Base-by-base conservation (phyloP, 2,888 invertebrate species). In the Odontomyia ornata region DNA sequence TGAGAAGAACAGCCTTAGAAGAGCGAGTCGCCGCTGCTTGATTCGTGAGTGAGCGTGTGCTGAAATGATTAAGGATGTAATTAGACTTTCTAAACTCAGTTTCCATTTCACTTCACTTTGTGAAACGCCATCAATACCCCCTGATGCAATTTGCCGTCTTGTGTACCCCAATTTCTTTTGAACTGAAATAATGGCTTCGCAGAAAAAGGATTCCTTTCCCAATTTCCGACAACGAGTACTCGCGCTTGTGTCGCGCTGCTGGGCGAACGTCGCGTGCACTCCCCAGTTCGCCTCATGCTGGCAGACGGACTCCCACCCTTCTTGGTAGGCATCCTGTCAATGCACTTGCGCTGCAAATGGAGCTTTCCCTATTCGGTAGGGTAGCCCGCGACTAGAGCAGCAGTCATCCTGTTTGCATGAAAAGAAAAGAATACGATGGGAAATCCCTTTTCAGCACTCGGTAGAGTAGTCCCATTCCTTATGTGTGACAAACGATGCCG, bases 291-390 rank as follows among this genome's bases (percentile, higher is more conserved):
- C 43, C 23, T 23, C 30, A 30, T 23, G 23, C 28, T 27, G 5
- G n/a, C 64, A 9, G 64, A 15, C 25, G n/a, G 25, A 47, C 47
- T 25, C 69, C 65, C 65, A 65, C 25, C 69, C 69, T 15, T 23
- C 5, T 2, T 62, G 65, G 25, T 3, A 21, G 46, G 27, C 43
- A 30, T n/a, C 13, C 69, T 47, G 18, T 30, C 15, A 57, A 73
- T 73, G 73, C 60, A 73, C 73, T 73, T 73, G 73, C 73, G 73
- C 73, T 60, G 43, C 73, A 36, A 69, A 57, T 2, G 43, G 36
- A 73, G 73, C 73, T 73, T 73, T 60, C 56, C 56, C 73, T 73
- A 21, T 73, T 69, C 5, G 46, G 27, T 69, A 25, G 47, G 23
- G 30, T 28, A 27, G 25, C 56, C 52, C 28, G 28, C 27, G 27